These are phyloP conservation scores for Eupelmus urozonus DNA, from an alignment of 2,888 invertebrate genomes.

Conservation along the genomic window DNA sequence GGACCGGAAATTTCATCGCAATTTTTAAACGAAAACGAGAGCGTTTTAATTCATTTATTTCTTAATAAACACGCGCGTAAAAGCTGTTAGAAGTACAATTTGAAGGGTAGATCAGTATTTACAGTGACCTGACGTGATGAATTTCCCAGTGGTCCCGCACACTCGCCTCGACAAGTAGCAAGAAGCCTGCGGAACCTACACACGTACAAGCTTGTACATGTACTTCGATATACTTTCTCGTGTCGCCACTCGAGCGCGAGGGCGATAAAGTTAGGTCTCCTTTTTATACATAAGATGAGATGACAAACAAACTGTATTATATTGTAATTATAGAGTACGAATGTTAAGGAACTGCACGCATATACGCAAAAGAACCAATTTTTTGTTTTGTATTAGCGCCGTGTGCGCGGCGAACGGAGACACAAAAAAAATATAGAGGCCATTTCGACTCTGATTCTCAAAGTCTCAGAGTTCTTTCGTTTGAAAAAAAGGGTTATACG, in stretches of 20 bases:
- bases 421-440: slow-evolving; percentile 45
- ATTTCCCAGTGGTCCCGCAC: not conserved
- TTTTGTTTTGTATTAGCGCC: slow-evolving; percentile 34
- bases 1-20: slow-evolving; percentile 32
- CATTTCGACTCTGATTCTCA: slow-evolving; percentile 56
- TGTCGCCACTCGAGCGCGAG: slow-evolving; percentile 3
- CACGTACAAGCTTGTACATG: slow-evolving; percentile 45
- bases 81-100: slow-evolving; percentile 24
- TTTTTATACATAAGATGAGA: slow-evolving; percentile 14
- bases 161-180: slow-evolving; percentile 17
- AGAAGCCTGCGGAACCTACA: too few species aligned
- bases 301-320: slow-evolving; percentile 53
- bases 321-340: slow-evolving; percentile 58
- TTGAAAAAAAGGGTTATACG: slow-evolving; percentile 36
- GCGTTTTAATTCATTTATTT: slow-evolving; percentile 7
- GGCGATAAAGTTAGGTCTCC: slow-evolving; percentile 1
- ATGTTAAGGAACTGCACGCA: slow-evolving; percentile 14
- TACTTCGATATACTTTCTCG: slow-evolving; percentile 40
- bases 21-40: slow-evolving; percentile 44
- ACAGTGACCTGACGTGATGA: slow-evolving; percentile 64
- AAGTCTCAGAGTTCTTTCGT: slow-evolving; percentile 50
- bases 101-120: slow-evolving; percentile 32
- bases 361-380: slow-evolving; percentile 36
- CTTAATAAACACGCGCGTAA: slow-evolving; percentile 45
- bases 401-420: not conserved